Conservation (phyloP, 2,888 invertebrate genomes). For the Cephonodes hylas region DNA sequence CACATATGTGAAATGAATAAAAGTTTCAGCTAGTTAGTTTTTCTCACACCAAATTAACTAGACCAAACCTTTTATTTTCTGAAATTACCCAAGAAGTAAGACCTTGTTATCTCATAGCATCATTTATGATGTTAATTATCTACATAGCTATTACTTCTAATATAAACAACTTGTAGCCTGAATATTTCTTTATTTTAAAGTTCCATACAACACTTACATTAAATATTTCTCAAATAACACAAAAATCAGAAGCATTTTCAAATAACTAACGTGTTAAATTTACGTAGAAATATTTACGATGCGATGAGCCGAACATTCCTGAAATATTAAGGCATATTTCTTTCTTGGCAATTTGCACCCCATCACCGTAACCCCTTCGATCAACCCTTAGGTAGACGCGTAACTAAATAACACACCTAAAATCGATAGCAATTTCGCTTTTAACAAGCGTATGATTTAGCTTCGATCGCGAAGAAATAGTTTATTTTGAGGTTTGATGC, state of each 20-base stretch:
- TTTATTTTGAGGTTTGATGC: background rate
- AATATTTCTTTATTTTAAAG: no score
- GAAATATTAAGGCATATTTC: background rate
- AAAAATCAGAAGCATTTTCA: background rate
- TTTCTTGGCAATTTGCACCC: slow-evolving; percentile 60
- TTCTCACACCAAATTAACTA: no score
- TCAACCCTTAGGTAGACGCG: slow-evolving; percentile 22
- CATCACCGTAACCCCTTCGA: slow-evolving; percentile 30
- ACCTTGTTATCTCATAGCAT: no score
- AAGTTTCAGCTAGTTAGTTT: no score
- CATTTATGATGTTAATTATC: no score
- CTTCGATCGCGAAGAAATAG: background rate
- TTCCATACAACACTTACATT: no score
- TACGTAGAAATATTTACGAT: background rate
- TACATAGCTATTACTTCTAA: no score
- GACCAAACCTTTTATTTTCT: no score
- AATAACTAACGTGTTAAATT: background rate
- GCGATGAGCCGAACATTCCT: background rate
- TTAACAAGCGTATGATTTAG: slow-evolving; percentile 12
- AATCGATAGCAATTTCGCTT: slow-evolving; percentile 35
- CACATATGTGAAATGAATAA: no score
- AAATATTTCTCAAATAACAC: no score
- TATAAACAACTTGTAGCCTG: no score
- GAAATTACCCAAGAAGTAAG: no score
- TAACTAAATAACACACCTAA: slow-evolving; percentile 29